Evolutionary conservation across 2,888 invertebrate species (phyloP).

Genomic region (Hirtodrosophila duncani): DNA sequence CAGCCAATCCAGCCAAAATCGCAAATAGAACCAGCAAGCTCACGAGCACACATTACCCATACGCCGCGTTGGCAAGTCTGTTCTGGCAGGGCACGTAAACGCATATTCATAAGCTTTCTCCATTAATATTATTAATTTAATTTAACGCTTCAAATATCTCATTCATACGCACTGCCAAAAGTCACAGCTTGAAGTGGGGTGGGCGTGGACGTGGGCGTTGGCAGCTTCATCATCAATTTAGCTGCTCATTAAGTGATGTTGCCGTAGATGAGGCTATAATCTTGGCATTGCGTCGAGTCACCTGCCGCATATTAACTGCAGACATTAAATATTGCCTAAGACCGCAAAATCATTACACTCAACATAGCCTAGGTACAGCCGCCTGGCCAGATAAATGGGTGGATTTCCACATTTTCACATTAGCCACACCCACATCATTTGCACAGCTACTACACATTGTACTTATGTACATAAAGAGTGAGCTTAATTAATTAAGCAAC

Average conservation of each 20-base stretch:
- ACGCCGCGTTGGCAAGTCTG: constrained; percentile 29
- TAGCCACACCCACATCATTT: constrained; percentile 42
- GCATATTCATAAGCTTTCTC: constrained; percentile 54
- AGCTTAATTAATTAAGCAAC: constrained; percentile 69
- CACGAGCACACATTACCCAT: constrained; percentile 33
- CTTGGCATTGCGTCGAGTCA: constrained; percentile 47
- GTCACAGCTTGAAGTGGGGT: neutral
- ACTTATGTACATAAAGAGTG: constrained; percentile 37
- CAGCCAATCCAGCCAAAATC: constrained; percentile 13
- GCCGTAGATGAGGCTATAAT: neutral
- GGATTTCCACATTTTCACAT: constrained; percentile 19
- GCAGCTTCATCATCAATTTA: constrained; percentile 41
- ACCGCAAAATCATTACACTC: constrained; percentile 49
- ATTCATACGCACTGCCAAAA: constrained; percentile 41
- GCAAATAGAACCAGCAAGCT: constrained; percentile 8
- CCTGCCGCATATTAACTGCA: constrained; percentile 71
- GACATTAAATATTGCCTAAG: constrained; percentile 52
- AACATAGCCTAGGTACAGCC: constrained; percentile 22
- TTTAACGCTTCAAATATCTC: constrained; percentile 68
- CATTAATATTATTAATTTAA: constrained; percentile 72
- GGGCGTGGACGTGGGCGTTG: constrained; percentile 8
- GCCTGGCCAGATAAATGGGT: constrained; percentile 44
- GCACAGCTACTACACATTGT: constrained; percentile 30
- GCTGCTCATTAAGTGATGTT: constrained; percentile 50
- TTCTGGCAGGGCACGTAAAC: constrained; percentile 40